Evolutionary conservation across 1,140 invertebrate species (phyloP).

Genomic region (Kradibia gibbosae): DNA sequence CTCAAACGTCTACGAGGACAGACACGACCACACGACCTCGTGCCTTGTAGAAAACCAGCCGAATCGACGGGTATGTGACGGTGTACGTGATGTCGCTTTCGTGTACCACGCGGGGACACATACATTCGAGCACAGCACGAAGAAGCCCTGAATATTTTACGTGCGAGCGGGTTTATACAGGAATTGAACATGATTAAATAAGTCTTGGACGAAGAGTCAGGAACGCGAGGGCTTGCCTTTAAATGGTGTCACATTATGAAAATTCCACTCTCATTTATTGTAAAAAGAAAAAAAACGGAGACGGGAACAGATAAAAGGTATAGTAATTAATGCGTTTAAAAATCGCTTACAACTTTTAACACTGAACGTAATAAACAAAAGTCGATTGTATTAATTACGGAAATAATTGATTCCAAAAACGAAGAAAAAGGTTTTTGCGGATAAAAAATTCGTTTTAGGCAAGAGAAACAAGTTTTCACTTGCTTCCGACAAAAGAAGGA

Average conservation of each 20-base stretch:
- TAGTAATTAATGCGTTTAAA: too few relatives aligned
- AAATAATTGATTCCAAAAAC: too few relatives aligned
- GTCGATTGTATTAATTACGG: too few relatives aligned
- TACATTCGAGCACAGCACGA: background rate
- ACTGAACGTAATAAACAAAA: too few relatives aligned
- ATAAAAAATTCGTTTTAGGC: too few relatives aligned
- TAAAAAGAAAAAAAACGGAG: too few relatives aligned
- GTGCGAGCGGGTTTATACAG: background rate
- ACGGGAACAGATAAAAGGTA: too few relatives aligned
- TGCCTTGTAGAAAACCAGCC: background rate
- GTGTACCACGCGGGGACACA: background rate
- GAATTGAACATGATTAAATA: constrained; percentile 1
- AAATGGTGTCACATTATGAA: background rate
- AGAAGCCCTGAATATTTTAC: constrained; percentile 15
- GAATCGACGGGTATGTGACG: background rate
- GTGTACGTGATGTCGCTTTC: background rate
- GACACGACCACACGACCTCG: background rate
- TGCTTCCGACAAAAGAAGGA: too few relatives aligned
- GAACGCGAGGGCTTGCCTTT: background rate
- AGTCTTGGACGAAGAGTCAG: background rate
- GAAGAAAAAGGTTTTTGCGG: too few relatives aligned
- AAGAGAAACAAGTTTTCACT: too few relatives aligned
- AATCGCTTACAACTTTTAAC: too few relatives aligned
- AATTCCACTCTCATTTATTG: background rate
- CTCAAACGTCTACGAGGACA: background rate